Base-by-base conservation (phyloP, 1,140 invertebrate species). In the Pseudomyrmex sp. region DNA sequence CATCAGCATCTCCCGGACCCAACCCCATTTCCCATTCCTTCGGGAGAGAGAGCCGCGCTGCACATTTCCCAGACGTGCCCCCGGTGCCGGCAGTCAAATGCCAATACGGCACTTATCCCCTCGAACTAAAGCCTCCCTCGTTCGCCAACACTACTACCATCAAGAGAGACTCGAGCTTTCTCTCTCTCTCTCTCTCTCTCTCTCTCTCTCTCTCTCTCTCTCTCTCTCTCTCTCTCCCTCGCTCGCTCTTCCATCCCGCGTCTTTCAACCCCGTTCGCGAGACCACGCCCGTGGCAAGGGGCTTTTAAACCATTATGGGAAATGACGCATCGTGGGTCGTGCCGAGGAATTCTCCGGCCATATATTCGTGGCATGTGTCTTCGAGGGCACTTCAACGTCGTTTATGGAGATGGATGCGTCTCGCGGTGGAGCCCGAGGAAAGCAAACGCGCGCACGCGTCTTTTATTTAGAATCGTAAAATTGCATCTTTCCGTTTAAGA, bases 271-370 rank as follows among this genome's bases (percentile, higher is more conserved):
- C 35, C 35, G 35, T 35, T 35, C n/a, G n/a, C 35, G 5, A 50
- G 5, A 50, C 79, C 65, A 54, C 62, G 48, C 63, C 54, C 68
- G 62, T 82, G 35, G 35, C 35, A 35, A 50, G 76, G 85, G 89
- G 88, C 88, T 91, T 91, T 91, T 91, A 90, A 91, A 91, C 88
- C 88, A 86, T 91, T 91, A 87, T 82, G 69, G 73, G 46, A 83
- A 87, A 90, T 87, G 83, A 90, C 84, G 86, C 84, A 91, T 89
- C 87, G 85, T 62, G 83, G 79, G 68, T 88, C 70, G 63, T 82
- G 58, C 86, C 87, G 61, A 65, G 63, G 77, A 86, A 89, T 89
- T 86, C 83, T 86, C 68, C 68, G 35, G 56, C 83, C 70, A 68
- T 87, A 83, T 80, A 84, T 85, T 62, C 84, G 56, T 46, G n/a